Evolutionary conservation across 2,888 invertebrate genomes (phyloP), one percentile per base, ranked within the genome.

Genomic region (Noctuana brunneofusca): DNA sequence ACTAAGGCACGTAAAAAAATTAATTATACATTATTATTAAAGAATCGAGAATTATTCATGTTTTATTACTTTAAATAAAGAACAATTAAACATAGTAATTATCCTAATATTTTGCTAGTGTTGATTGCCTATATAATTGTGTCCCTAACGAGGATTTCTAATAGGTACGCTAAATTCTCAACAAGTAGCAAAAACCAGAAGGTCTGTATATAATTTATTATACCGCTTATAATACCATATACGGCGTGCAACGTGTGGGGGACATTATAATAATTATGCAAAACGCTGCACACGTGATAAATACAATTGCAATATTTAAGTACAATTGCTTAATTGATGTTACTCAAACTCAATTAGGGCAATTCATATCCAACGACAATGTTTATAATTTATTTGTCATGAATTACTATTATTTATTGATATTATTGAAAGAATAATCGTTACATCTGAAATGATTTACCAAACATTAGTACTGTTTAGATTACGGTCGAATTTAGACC

Each of bases 261-360:
- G 3, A n/a, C 22, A 18, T n/a, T 18, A 48, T 22, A 24, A 48
- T 48, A 48, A 48, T 18, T 48, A 48, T 48, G 48, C 48, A 11
- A 12, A 24, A 9, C 22, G 11, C 22, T 22, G 20, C 20, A 48
- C 48, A 48, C 22, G 48, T 48, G 48, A 48, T 48, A 48, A 18
- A 11, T 48, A 22, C 48, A 48, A 22, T 48, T 24, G 2, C 48
- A 48, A 48, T 22, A 6, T 18, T 6, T 18, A 6, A 43, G 0
- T 18, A 18, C 3, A 3, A 48, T 24, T 48, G 24, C 22, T 22
- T 48, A 48, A 48, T 22, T 48, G 20, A n/a, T 12, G 20, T 20
- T 48, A 24, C 48, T 48, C 48, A 48, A 18, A 24, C 48, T 20
- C 11, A 46, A 46, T 46, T 46, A 46, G 11, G 18, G 14, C 38